A percentile compares a stretch with the other conserved stretches of the same genome.
Conservation (phyloP, 2,113 vertebrate genomes). For the Pterocles orientalis region DNA sequence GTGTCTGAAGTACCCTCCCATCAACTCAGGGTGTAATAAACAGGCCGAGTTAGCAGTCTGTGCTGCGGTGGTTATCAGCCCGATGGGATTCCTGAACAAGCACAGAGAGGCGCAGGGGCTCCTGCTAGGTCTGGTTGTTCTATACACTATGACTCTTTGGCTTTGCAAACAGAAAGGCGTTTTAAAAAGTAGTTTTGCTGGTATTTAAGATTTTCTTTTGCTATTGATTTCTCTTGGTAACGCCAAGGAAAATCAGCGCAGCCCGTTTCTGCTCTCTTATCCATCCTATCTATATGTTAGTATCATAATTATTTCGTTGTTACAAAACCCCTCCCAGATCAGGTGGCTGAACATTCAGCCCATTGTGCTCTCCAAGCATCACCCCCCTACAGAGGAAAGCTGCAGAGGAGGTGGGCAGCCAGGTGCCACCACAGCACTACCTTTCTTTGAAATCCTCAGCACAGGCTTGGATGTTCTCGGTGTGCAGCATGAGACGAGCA, state of each 20-base stretch:
- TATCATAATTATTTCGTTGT: background rate
- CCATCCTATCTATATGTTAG: too few relatives aligned
- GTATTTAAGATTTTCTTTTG: background rate
- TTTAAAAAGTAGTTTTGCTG: background rate
- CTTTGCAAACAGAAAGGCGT: background rate
- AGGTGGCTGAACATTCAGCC: background rate
- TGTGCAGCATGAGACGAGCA: slow-evolving; percentile 90
- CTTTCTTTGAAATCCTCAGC: slow-evolving; percentile 93
- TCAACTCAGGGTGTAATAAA: background rate
- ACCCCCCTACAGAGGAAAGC: background rate
- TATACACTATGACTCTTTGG: background rate
- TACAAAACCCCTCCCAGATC: background rate
- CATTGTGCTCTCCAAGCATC: background rate
- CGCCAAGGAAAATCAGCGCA: background rate
- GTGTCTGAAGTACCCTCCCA: background rate
- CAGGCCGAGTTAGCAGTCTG: background rate
- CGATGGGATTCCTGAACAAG: background rate
- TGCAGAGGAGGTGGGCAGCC: background rate
- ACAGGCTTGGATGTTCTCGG: slow-evolving; percentile 89
- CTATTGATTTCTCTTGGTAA: background rate
- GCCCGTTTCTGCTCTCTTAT: background rate
- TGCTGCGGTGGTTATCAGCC: accelerated
- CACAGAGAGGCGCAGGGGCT: accelerated
- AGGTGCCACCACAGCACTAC: slow-evolving; percentile 45
- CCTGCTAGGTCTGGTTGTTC: background rate